Percentiles rank a stretch among this genome's conserved stretches.
These are phyloP conservation scores for Sternarchorhynchus goeldii DNA, from an alignment of 2,797 vertebrate genomes.

Conservation along the genomic window DNA sequence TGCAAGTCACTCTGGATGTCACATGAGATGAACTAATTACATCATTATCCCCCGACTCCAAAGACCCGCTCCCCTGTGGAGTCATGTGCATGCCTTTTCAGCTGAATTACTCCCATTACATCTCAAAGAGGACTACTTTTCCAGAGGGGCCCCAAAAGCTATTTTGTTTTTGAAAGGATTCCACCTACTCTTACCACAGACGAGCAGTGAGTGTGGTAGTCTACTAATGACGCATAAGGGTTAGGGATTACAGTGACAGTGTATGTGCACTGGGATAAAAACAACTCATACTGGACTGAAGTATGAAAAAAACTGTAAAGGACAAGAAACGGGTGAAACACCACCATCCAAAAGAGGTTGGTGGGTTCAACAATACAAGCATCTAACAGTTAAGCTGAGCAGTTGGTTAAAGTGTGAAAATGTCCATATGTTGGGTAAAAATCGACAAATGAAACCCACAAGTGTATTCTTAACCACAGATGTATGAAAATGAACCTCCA, in stretches of 20 bases:
- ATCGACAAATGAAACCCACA: too few species aligned
- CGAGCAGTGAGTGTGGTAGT: neutral
- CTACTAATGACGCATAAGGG: neutral
- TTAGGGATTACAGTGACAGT: neutral
- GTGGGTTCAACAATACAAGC: too few species aligned
- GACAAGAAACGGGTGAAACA: too few species aligned
- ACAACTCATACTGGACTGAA: too few species aligned
- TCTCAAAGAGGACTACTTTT: conserved; percentile 20
- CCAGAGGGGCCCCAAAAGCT: conserved; percentile 24
- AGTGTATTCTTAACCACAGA: too few species aligned
- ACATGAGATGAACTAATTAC: conserved; percentile 73
- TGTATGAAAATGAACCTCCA: too few species aligned
- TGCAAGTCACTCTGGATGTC: conserved; percentile 73
- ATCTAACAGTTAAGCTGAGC: too few species aligned
- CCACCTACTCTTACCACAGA: neutral
- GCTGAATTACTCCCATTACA: conserved; percentile 32
- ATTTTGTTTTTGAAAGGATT: conserved; percentile 42
- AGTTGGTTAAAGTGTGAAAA: too few species aligned
- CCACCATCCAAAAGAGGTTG: too few species aligned
- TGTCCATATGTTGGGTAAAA: too few species aligned
- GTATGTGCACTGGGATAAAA: neutral
- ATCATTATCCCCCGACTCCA: conserved; percentile 61
- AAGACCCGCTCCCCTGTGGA: conserved; percentile 46
- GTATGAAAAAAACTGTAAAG: too few species aligned
- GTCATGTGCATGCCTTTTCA: conserved; percentile 44